Conservation (phyloP, 2,797 vertebrate species). For the Pantherophis vulpinus region DNA sequence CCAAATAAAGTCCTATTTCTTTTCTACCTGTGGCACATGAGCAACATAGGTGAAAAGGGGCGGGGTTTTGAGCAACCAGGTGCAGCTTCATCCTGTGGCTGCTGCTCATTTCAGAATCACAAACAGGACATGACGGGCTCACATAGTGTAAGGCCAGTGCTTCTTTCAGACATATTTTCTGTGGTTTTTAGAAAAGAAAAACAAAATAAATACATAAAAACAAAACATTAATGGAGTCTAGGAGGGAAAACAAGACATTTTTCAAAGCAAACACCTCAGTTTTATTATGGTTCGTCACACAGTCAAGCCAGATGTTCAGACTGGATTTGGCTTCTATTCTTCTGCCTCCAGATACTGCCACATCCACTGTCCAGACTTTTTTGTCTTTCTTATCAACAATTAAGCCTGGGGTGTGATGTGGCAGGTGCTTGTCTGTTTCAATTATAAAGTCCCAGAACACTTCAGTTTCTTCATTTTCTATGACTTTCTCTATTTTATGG, state of each 20-base stretch:
- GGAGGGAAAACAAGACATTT: neutral
- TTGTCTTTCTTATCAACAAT: no score
- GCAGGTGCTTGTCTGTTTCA: no score
- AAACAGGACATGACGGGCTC: neutral
- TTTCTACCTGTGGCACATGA: neutral
- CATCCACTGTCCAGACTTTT: no score
- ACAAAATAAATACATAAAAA: neutral
- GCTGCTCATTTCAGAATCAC: neutral
- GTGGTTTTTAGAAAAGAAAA: neutral
- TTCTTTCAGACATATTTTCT: neutral
- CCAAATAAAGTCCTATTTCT: neutral
- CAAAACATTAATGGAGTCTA: neutral
- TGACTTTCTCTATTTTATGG: no score
- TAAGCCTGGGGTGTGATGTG: no score
- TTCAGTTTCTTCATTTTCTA: no score
- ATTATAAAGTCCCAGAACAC: no score
- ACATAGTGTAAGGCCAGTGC: neutral
- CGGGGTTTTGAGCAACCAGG: neutral
- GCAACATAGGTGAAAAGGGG: neutral
- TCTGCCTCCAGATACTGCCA: no score
- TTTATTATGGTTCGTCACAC: no score
- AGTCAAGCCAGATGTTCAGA: no score
- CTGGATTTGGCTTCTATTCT: no score
- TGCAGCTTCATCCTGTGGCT: neutral
- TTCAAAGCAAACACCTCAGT: neutral